Conservation (phyloP, 2,113 vertebrate genomes). For the Microcebus lehilahytsara region DNA sequence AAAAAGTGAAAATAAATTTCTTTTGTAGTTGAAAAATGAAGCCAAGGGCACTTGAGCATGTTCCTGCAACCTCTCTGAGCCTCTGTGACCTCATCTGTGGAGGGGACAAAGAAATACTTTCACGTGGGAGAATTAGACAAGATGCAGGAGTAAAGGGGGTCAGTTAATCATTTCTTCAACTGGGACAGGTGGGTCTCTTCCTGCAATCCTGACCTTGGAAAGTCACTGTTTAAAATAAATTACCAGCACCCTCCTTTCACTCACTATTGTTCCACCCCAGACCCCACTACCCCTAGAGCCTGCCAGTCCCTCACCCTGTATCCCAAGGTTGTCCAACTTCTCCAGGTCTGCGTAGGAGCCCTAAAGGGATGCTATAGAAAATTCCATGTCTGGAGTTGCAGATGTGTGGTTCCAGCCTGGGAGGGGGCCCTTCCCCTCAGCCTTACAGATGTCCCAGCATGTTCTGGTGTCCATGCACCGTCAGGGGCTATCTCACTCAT, state of each 20-base stretch:
- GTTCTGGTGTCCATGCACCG: too few relatives aligned
- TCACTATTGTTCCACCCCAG: not conserved
- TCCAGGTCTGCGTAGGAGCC: not conserved
- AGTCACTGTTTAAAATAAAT: not conserved
- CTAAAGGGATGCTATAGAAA: not conserved
- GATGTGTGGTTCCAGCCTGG: not conserved
- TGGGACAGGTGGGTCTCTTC: not conserved
- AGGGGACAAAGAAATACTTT: not conserved
- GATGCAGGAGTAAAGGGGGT: not conserved
- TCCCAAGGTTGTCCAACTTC: too few relatives aligned
- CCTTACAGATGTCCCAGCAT: not conserved
- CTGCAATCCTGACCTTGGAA: not conserved
- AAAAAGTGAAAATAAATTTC: slow-evolving; percentile 11
- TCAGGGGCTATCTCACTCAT: not conserved
- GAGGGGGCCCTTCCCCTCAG: not conserved
- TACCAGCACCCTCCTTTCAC: not conserved
- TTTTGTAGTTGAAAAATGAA: not conserved
- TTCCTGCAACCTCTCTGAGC: not conserved
- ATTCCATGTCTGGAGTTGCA: not conserved
- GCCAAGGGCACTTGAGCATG: not conserved
- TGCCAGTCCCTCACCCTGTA: not conserved
- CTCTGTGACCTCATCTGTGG: not conserved
- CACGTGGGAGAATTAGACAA: not conserved
- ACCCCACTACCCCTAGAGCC: too few relatives aligned
- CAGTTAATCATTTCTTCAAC: not conserved